Evolutionary conservation across 1,140 invertebrate genomes (phyloP).

Genomic region (Drosophila tropicalis): DNA sequence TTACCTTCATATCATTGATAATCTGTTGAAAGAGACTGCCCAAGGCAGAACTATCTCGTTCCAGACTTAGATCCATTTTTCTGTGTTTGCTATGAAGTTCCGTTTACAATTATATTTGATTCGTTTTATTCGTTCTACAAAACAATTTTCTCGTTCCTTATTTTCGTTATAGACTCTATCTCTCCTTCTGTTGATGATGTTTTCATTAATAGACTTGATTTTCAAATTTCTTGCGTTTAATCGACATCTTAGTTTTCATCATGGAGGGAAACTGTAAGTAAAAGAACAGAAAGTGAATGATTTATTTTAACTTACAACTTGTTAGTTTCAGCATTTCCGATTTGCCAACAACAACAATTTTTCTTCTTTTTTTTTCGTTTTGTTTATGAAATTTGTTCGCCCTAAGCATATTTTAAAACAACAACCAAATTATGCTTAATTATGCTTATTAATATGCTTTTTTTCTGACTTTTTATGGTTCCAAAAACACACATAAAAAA

Average conservation of each 20-base stretch:
- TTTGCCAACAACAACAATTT: background rate
- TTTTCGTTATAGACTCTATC: slow-evolving; percentile 7
- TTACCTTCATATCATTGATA: slow-evolving; percentile 93
- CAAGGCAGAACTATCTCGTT: slow-evolving; percentile 91
- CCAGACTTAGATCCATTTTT: slow-evolving; percentile 88
- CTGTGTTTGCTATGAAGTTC: slow-evolving; percentile 31
- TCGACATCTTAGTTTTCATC: slow-evolving; percentile 34
- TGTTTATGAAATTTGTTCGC: slow-evolving; percentile 36
- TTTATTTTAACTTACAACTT: too few relatives aligned
- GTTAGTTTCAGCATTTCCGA: slow-evolving; percentile 44
- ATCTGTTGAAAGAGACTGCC: slow-evolving; percentile 93
- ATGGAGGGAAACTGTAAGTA: slow-evolving; percentile 39
- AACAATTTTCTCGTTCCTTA: background rate
- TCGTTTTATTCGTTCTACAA: slow-evolving; percentile 34
- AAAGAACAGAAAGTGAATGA: background rate
- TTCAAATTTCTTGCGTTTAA: slow-evolving; percentile 6
- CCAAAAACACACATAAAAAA: background rate
- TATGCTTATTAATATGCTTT: slow-evolving; percentile 71
- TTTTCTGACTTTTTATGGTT: background rate
- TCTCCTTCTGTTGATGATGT: background rate
- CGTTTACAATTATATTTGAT: slow-evolving; percentile 28
- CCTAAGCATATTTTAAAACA: slow-evolving; percentile 56
- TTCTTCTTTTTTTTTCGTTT: too few relatives aligned
- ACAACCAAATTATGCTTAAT: slow-evolving; percentile 75
- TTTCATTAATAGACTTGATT: slow-evolving; percentile 39